A percentile compares a stretch with the other conserved stretches of the same genome.
phyloP scores from a whole-genome alignment of 2,113 vertebrate species.

The Sturnus vulgaris region DNA sequence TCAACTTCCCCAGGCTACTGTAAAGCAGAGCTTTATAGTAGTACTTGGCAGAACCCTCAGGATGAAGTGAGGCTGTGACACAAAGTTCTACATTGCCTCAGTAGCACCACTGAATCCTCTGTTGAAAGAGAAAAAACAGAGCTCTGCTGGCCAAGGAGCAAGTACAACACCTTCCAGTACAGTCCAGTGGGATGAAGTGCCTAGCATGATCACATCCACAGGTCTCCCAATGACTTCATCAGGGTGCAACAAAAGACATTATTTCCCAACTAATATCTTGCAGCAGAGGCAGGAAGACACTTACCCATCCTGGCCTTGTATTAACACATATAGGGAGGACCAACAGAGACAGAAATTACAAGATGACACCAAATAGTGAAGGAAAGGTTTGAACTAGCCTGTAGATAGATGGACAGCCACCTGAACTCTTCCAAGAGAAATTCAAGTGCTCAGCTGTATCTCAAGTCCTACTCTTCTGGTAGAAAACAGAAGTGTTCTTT shows the following conservation, averaged over 20 bases:
- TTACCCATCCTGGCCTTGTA: neutral
- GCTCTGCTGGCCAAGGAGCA: neutral
- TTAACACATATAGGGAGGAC: rapidly evolving
- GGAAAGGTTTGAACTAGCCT: neutral
- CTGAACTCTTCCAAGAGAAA: neutral
- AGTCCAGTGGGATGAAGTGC: neutral
- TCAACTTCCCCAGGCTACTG: neutral
- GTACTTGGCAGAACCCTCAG: neutral
- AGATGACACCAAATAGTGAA: neutral
- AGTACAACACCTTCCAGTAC: neutral
- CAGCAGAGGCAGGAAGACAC: neutral
- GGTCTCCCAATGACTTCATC: neutral
- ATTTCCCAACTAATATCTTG: neutral
- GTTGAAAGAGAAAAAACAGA: neutral
- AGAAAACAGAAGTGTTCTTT: neutral
- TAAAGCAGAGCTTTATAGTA: neutral
- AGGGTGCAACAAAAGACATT: neutral
- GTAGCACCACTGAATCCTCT: neutral
- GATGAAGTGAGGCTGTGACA: neutral
- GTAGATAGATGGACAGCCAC: neutral
- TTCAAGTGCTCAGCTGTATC: neutral
- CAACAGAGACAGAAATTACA: neutral
- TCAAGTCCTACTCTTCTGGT: neutral
- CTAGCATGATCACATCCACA: neutral
- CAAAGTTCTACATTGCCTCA: neutral